Evolutionary conservation across 2,888 invertebrate species (phyloP).

Genomic region (Idaea dimidiata): DNA sequence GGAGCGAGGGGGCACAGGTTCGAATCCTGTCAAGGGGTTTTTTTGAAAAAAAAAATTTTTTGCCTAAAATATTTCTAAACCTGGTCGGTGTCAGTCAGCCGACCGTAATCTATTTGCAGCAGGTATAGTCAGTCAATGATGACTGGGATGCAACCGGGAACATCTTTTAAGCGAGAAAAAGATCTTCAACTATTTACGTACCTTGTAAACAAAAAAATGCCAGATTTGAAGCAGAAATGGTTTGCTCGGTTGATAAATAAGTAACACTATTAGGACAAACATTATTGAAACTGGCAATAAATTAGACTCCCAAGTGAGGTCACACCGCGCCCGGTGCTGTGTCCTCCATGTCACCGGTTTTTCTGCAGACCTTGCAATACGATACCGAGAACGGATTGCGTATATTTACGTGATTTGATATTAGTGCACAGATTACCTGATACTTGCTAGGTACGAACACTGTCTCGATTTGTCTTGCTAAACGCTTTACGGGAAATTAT

Average conservation of each 20-base stretch:
- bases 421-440: neutral
- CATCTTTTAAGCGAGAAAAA: too few relatives aligned
- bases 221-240: too few relatives aligned
- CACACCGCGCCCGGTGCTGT: neutral
- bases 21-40: too few relatives aligned
- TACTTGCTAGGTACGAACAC: neutral
- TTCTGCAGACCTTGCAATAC: neutral
- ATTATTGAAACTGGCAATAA: neutral
- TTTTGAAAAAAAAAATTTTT: too few relatives aligned
- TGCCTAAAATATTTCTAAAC: too few relatives aligned
- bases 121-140: too few relatives aligned
- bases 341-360: neutral
- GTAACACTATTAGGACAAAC: neutral
- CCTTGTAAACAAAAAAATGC: too few relatives aligned
- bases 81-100: too few relatives aligned
- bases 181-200: too few relatives aligned
- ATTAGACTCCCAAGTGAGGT: neutral
- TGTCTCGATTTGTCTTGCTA: neutral
- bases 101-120: too few relatives aligned
- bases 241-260: neutral
- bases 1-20: too few relatives aligned
- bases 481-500: neutral
- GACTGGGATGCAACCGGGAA: too few relatives aligned
- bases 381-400: neutral
- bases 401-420: neutral